Conservation (phyloP, 2,797 vertebrate genomes). For the Coendou prehensilis region DNA sequence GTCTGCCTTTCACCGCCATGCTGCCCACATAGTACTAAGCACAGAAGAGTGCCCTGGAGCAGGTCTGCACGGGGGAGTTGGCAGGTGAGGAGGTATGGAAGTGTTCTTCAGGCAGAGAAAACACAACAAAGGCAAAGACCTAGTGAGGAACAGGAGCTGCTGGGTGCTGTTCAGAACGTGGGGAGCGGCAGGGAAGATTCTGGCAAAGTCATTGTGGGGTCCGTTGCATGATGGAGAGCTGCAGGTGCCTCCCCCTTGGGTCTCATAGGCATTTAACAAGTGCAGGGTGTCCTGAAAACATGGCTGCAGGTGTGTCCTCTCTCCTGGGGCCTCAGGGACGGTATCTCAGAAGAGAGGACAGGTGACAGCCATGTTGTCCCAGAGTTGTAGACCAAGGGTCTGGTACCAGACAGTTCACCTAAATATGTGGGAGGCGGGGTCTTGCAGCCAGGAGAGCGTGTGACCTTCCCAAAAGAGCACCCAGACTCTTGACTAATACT, state of each 20-base stretch:
- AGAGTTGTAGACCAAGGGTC: background rate
- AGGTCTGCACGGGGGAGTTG: background rate
- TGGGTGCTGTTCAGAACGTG: background rate
- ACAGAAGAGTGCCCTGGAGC: background rate
- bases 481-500: background rate
- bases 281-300: background rate
- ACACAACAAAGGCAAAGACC: background rate
- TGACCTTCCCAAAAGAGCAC: background rate
- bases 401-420: background rate
- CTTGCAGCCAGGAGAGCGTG: background rate
- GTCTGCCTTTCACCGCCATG: background rate
- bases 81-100: background rate
- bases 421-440: background rate
- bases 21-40: background rate
- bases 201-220: background rate
- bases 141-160: background rate
- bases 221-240: no score
- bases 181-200: background rate
- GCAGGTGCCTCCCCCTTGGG: background rate
- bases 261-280: background rate
- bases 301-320: background rate
- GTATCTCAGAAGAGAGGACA: background rate
- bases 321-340: background rate
- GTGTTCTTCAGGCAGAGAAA: background rate
- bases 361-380: background rate